Conservation (phyloP, 2,113 vertebrate species). For the Oryzias curvinotus region DNA sequence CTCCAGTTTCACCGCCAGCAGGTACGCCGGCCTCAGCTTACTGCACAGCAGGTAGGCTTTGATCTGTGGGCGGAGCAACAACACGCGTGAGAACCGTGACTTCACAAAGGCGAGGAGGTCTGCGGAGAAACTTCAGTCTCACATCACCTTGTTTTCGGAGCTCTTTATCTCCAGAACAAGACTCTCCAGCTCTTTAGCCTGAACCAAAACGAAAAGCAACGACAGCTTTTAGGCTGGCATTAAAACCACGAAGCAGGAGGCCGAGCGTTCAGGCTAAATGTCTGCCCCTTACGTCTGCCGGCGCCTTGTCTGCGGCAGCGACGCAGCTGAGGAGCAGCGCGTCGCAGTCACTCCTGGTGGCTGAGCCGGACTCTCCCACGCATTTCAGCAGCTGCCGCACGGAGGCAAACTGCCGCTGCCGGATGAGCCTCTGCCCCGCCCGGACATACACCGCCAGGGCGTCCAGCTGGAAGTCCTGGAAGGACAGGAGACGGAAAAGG, state of each 20-base stretch:
- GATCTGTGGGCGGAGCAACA: constrained; percentile 75
- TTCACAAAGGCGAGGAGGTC: no score
- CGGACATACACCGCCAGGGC: constrained; percentile 85
- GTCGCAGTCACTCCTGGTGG: constrained; percentile 89
- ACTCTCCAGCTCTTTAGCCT: constrained; percentile 89
- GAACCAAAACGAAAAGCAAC: constrained; percentile 16
- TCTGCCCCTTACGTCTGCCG: constrained; percentile 80
- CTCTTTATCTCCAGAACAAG: constrained; percentile 91
- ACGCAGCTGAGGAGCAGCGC: constrained; percentile 89
- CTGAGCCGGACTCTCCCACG: constrained; percentile 91
- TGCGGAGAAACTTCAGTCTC: neutral
- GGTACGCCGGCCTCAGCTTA: constrained; percentile 91
- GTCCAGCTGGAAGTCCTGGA: constrained; percentile 95
- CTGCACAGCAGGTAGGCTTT: constrained; percentile 88
- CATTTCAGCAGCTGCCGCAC: constrained; percentile 92
- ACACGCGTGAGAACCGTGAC: neutral
- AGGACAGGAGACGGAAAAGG: neutral
- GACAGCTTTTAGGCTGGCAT: neutral
- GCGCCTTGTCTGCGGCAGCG: constrained; percentile 81
- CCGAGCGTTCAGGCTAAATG: no score
- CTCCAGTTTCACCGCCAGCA: constrained; percentile 91
- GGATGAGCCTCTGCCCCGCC: constrained; percentile 85
- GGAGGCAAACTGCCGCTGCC: constrained; percentile 83
- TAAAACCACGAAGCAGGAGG: no score
- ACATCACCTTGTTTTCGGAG: constrained; percentile 89